Conservation (phyloP, 2,888 invertebrate species). For the Malthinus flaveolus region DNA sequence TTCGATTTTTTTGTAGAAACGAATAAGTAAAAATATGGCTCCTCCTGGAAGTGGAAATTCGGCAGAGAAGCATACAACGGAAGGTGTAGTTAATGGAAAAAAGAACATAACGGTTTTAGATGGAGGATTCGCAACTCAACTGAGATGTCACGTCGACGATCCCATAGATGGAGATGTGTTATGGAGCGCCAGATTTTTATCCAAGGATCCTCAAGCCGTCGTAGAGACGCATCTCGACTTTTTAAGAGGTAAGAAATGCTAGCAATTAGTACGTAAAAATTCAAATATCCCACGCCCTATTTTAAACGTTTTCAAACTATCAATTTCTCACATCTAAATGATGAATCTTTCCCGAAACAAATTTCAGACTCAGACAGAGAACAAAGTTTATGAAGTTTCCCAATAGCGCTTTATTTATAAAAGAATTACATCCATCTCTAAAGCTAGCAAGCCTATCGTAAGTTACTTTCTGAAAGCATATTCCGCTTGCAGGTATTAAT, state of each 20-base stretch:
- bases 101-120: constrained; percentile 56
- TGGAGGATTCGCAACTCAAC: constrained; percentile 83
- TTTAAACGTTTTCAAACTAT: neutral
- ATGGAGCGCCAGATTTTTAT: constrained; percentile 85
- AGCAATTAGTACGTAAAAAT: no score
- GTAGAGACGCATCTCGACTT: constrained; percentile 81
- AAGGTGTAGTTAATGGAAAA: constrained; percentile 12
- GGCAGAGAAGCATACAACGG: constrained; percentile 18
- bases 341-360: no score
- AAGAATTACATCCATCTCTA: no score
- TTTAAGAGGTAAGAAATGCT: constrained; percentile 62
- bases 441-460: no score
- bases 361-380: no score
- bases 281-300: no score
- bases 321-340: neutral
- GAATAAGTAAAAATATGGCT: constrained; percentile 11
- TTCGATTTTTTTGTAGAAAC: neutral
- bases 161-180: constrained; percentile 83
- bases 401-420: no score
- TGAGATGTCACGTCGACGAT: constrained; percentile 73
- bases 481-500: no score
- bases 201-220: constrained; percentile 78
- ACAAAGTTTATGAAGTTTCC: no score
- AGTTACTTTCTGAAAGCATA: no score
- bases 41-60: constrained; percentile 30